These are phyloP conservation scores for Tethya wilhelma DNA, from an alignment of 37 sponge, comb jelly and placozoan genomes.

Conservation along the genomic window DNA sequence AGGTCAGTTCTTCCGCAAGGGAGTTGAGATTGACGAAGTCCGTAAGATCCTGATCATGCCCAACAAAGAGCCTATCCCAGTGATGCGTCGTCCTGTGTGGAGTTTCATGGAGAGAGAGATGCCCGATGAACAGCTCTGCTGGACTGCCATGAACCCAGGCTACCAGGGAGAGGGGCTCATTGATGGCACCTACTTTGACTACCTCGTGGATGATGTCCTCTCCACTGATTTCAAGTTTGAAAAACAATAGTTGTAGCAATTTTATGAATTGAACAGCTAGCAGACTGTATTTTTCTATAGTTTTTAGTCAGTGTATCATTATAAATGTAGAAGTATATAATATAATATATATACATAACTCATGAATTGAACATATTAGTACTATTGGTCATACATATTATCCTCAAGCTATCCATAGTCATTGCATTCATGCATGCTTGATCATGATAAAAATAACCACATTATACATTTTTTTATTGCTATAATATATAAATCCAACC, in stretches of 20 bases:
- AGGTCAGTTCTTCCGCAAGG: slow-evolving; percentile 66
- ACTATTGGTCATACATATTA: too few relatives aligned
- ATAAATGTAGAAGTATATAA: too few relatives aligned
- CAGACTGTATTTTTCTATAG: too few relatives aligned
- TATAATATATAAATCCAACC: too few relatives aligned
- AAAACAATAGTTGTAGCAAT: slow-evolving; percentile 21
- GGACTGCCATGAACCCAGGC: slow-evolving; percentile 58
- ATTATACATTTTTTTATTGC: too few relatives aligned
- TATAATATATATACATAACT: too few relatives aligned
- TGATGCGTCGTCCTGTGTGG: slow-evolving; percentile 41
- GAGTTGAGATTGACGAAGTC: slow-evolving; percentile 27
- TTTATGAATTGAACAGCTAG: too few relatives aligned
- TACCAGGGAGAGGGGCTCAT: slow-evolving; percentile 64
- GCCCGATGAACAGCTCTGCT: slow-evolving; percentile 34
- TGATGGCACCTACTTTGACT: slow-evolving; percentile 48
- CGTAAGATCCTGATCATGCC: slow-evolving; percentile 47
- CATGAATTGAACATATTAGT: too few relatives aligned
- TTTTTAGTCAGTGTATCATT: too few relatives aligned
- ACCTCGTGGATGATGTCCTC: slow-evolving; percentile 40
- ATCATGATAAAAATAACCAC: too few relatives aligned
- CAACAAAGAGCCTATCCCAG: slow-evolving; percentile 39
- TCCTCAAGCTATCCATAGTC: too few relatives aligned
- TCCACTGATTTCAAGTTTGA: slow-evolving; percentile 43
- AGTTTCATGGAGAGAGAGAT: slow-evolving; percentile 47
- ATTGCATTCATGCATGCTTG: too few relatives aligned